Percentiles rank a stretch among this genome's conserved stretches.
phyloP scores from a whole-genome alignment of 2,888 invertebrate species.

The Dusona sp. region DNA sequence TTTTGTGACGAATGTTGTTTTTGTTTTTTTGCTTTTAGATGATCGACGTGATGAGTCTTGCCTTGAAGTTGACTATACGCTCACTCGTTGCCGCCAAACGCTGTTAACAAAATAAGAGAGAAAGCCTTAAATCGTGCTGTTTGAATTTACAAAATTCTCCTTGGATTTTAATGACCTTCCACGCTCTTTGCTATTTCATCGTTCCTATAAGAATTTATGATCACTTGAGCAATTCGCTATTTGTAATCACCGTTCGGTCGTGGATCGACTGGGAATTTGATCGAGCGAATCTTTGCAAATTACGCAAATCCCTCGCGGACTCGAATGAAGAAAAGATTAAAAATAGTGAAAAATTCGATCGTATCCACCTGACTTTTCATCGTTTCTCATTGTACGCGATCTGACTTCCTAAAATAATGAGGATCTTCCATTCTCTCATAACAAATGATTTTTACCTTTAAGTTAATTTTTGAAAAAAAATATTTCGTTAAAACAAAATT shows the following conservation, averaged over 20 bases:
- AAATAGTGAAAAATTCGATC: background rate
- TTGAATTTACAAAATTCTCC: slow-evolving; percentile 19
- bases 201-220: background rate
- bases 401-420: too few species aligned
- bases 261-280: background rate
- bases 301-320: background rate
- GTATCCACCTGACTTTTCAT: background rate
- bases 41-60: slow-evolving; percentile 94
- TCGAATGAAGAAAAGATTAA: background rate
- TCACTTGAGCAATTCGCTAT: background rate
- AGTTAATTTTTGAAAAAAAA: too few species aligned
- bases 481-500: too few species aligned
- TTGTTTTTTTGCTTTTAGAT: slow-evolving; percentile 86
- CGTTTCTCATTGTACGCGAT: too few species aligned
- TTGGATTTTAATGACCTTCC: background rate
- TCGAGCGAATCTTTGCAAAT: background rate
- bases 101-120: slow-evolving; percentile 82
- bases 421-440: too few species aligned
- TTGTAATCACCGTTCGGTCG: background rate
- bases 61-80: slow-evolving; percentile 97
- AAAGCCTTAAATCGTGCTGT: slow-evolving; percentile 8
- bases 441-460: too few species aligned
- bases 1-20: slow-evolving; percentile 28
- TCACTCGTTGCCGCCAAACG: slow-evolving; percentile 95
- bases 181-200: background rate